Percentiles rank a stretch among this genome's conserved stretches.
phyloP scores from a whole-genome alignment of 2,113 vertebrate genomes.

The Oncorhynchus kisutch region DNA sequence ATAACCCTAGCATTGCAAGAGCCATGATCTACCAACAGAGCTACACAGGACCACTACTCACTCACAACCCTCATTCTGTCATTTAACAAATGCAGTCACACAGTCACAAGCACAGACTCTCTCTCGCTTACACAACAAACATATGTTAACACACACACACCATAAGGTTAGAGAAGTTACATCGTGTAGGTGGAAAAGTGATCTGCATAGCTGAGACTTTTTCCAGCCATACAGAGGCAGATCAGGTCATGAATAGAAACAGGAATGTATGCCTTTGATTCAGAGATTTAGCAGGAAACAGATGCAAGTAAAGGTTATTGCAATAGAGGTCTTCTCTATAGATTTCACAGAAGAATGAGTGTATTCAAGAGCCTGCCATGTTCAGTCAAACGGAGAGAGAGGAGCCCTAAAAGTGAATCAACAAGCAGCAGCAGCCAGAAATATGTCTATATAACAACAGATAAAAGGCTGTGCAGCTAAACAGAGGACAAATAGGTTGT shows the following conservation, averaged over 20 bases:
- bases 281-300: not conserved
- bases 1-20: no score
- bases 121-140: not conserved
- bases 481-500: not conserved
- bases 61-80: not conserved
- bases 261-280: not conserved
- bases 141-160: not conserved
- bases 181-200: not conserved
- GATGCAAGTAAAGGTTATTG: not conserved
- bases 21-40: no score
- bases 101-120: not conserved
- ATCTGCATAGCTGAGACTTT: not conserved
- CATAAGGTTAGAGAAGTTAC: not conserved
- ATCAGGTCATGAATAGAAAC: not conserved
- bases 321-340: not conserved
- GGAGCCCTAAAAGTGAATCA: slow-evolving; percentile 32
- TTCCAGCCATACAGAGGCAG: not conserved
- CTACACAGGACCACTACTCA: not conserved
- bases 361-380: slow-evolving; percentile 3
- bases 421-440: slow-evolving; percentile 34
- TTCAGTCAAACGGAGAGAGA: slow-evolving; percentile 28
- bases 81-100: not conserved
- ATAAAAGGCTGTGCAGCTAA: slow-evolving; percentile 9
- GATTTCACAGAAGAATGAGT: not conserved
- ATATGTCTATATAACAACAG: slow-evolving; percentile 50